Evolutionary conservation across 2,797 vertebrate genomes (phyloP).

Genomic region (Bovichtus variegatus): DNA sequence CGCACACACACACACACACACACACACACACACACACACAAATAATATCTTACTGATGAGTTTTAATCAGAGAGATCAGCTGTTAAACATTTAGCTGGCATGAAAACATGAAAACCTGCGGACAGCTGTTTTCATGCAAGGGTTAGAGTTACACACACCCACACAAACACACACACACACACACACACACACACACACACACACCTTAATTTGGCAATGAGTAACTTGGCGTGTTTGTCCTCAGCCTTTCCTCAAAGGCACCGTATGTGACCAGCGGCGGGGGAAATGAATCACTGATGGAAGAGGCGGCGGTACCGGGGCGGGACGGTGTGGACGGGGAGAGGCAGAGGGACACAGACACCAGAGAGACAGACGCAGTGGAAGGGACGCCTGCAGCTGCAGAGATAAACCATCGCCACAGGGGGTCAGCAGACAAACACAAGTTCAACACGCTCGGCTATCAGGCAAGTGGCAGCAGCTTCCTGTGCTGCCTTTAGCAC

Average conservation of each 20-base stretch:
- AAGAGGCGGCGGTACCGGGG: conserved; percentile 36
- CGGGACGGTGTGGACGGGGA: conserved; percentile 52
- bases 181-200: too few species aligned
- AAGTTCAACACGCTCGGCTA: conserved; percentile 72
- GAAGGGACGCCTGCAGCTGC: conserved; percentile 53
- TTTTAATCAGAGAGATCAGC: conserved; percentile 9
- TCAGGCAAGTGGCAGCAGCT: conserved; percentile 69
- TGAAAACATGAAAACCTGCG: conserved; percentile 9
- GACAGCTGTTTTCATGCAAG: too few species aligned
- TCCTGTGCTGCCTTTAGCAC: not conserved
- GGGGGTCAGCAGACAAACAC: conserved; percentile 77
- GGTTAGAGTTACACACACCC: too few species aligned
- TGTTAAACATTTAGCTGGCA: not conserved
- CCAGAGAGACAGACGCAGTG: conserved; percentile 54
- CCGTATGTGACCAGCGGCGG: conserved; percentile 50
- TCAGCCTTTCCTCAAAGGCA: conserved; percentile 66
- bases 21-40: too few species aligned
- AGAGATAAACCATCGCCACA: conserved; percentile 65
- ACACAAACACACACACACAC: too few species aligned
- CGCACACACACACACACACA: too few species aligned
- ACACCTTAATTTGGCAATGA: conserved; percentile 26
- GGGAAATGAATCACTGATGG: conserved; percentile 55
- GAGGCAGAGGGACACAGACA: conserved; percentile 56
- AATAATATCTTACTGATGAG: not conserved
- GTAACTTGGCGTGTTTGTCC: conserved; percentile 37